These are phyloP conservation scores for Carcharodon carcharias DNA, from an alignment of 2,797 vertebrate species.

Conservation along the genomic window DNA sequence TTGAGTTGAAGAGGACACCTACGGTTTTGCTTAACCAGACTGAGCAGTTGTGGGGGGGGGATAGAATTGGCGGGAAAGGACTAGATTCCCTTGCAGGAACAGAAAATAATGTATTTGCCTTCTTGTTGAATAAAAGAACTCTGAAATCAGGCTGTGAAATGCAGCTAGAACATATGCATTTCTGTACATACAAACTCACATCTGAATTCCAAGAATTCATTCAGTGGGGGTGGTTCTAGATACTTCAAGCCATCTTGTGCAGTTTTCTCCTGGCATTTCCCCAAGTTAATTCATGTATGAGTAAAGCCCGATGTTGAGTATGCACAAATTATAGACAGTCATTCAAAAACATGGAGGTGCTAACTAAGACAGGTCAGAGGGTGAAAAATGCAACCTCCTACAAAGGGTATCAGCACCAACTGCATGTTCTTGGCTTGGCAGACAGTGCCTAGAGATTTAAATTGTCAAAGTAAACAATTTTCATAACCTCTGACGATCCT, in stretches of 20 bases:
- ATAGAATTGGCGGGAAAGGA: background rate
- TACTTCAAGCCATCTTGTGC: background rate
- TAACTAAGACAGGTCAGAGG: background rate
- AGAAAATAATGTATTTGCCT: background rate
- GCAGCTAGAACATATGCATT: background rate
- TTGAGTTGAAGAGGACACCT: background rate
- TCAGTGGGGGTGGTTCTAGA: background rate
- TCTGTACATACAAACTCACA: background rate
- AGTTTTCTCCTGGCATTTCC: background rate
- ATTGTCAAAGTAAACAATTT: slow-evolving; percentile 18
- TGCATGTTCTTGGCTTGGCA: background rate
- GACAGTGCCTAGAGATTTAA: background rate
- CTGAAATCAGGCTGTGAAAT: background rate
- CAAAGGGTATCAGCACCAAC: background rate
- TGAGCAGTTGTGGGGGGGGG: background rate
- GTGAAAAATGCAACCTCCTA: background rate
- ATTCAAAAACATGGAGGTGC: background rate
- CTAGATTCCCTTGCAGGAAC: background rate
- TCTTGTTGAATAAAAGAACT: background rate
- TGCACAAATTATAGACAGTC: background rate
- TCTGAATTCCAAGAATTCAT: background rate
- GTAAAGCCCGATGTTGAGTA: no score
- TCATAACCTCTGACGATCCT: background rate
- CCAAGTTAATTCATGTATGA: background rate
- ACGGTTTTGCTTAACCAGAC: background rate